Conservation (phyloP, 2,113 vertebrate species). For the Boulengeromyrus knoepffleri region DNA sequence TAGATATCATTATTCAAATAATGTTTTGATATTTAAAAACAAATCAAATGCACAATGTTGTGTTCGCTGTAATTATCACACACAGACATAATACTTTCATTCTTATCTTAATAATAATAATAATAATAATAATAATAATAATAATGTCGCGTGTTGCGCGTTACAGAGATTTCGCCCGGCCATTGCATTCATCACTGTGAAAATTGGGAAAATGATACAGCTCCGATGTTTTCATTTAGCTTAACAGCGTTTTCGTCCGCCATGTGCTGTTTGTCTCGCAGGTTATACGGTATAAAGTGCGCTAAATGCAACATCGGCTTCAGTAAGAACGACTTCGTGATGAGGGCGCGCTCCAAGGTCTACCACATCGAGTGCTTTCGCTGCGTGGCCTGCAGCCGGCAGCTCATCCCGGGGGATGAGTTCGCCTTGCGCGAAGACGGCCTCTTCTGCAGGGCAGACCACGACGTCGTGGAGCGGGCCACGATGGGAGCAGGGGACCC, state of each 20-base stretch:
- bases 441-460: slow-evolving; percentile 92
- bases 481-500: slow-evolving; percentile 79
- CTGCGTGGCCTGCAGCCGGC: slow-evolving; percentile 95
- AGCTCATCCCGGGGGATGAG: slow-evolving; percentile 96
- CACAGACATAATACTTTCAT: background rate
- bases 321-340: slow-evolving; percentile 98
- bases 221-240: background rate
- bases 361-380: slow-evolving; percentile 99
- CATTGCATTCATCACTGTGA: background rate
- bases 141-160: background rate
- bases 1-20: background rate
- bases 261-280: slow-evolving; percentile 36
- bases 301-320: slow-evolving; percentile 97
- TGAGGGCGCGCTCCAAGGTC: slow-evolving; percentile 91
- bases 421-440: slow-evolving; percentile 91
- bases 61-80: background rate
- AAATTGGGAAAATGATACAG: background rate
- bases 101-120: background rate
- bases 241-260: background rate
- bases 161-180: background rate
- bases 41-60: background rate
- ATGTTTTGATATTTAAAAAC: background rate
- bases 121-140: background rate
- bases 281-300: slow-evolving; percentile 96
- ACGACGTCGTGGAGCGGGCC: slow-evolving; percentile 91